phyloP scores from a whole-genome alignment of 2,888 invertebrate genomes.

The Hirtodrosophila cameraria region DNA sequence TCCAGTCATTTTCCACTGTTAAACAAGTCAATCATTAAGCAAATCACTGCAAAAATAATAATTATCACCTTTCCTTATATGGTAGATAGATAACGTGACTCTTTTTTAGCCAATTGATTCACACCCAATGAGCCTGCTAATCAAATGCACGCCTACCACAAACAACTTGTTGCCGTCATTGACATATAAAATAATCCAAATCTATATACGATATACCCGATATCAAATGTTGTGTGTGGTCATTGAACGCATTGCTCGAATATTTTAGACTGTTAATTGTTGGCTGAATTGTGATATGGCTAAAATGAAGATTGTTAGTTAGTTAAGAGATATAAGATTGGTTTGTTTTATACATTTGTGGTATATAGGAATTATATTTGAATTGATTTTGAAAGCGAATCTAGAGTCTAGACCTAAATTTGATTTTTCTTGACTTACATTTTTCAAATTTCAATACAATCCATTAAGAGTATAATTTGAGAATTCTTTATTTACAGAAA shows the following conservation, averaged over 20 bases:
- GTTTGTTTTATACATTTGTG: not conserved
- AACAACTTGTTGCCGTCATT: conserved; percentile 11
- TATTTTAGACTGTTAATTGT: conserved; percentile 10
- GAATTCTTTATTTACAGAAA: no score
- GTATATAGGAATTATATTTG: no score
- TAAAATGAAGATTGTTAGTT: conserved; percentile 2
- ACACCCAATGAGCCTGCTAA: conserved; percentile 52
- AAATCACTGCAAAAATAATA: conserved; percentile 5
- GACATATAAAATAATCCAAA: conserved; percentile 5
- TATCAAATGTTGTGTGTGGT: conserved; percentile 40
- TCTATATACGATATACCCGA: conserved; percentile 23
- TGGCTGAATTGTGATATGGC: conserved; percentile 1
- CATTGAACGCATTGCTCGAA: conserved; percentile 42
- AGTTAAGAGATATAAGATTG: conserved; percentile 1
- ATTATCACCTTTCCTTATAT: conserved; percentile 34
- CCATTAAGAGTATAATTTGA: no score
- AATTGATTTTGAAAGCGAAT: no score
- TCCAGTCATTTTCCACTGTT: not conserved
- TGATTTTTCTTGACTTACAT: no score
- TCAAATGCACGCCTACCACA: conserved; percentile 36
- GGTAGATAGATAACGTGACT: conserved; percentile 46
- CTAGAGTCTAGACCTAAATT: no score
- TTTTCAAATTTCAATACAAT: no score
- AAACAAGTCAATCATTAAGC: conserved; percentile 4
- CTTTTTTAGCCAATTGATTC: conserved; percentile 48